A percentile compares a stretch with the other conserved stretches of the same genome.
Evolutionary conservation across 2,888 invertebrate species (phyloP).

Genomic region (Trichogramma evanescens): DNA sequence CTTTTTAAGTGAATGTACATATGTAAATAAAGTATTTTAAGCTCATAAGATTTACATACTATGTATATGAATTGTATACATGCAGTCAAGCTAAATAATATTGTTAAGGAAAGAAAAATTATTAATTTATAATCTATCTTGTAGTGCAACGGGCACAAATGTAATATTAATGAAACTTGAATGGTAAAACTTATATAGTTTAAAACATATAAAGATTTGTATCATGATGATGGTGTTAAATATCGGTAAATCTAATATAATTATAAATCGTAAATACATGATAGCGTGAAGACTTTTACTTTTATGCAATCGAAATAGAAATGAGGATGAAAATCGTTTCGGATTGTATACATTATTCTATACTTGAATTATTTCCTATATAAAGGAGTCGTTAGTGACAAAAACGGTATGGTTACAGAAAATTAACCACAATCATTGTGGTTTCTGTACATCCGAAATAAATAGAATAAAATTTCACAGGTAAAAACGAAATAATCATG

Average conservation of each 20-base stretch:
- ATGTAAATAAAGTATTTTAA: conserved; percentile 43
- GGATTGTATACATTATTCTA: not conserved
- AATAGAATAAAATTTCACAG: no score
- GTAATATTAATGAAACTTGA: conserved; percentile 42
- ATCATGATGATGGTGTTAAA: conserved; percentile 19
- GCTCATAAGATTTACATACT: conserved; percentile 41
- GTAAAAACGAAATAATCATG: no score
- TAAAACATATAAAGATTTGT: conserved; percentile 4
- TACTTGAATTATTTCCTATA: no score
- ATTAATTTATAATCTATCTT: conserved; percentile 28
- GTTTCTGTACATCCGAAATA: no score
- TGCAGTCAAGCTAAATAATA: conserved; percentile 33
- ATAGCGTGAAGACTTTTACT: conserved; percentile 47
- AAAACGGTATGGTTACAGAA: no score
- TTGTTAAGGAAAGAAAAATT: conserved; percentile 24
- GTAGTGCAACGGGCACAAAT: conserved; percentile 47
- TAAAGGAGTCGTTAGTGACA: no score
- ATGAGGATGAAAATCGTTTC: not conserved
- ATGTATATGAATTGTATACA: conserved; percentile 42
- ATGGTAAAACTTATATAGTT: conserved; percentile 6
- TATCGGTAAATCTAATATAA: conserved; percentile 28
- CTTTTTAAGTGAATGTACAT: conserved; percentile 37
- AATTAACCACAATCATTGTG: no score
- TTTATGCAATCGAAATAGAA: conserved; percentile 22
- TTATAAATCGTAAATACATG: conserved; percentile 36